phyloP scores from a whole-genome alignment of 2,888 invertebrate genomes.

The Parnassius orleans region DNA sequence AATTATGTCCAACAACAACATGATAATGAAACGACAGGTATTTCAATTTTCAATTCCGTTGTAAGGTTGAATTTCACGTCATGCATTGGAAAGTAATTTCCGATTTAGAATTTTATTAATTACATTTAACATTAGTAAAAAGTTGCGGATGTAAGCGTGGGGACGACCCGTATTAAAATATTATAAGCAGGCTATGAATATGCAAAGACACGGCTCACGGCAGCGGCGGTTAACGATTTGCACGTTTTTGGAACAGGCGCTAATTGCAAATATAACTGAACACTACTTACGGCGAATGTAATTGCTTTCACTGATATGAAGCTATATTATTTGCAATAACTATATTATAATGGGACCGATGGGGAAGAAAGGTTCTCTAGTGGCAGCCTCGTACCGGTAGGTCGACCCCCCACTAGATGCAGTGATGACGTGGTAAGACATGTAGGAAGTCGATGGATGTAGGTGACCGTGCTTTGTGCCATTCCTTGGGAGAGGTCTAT shows the following conservation, averaged over 20 bases:
- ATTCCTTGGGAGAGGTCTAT: too few relatives aligned
- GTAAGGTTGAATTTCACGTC: conserved; percentile 6
- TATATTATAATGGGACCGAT: neutral
- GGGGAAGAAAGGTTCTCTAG: too few relatives aligned
- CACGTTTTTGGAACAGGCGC: conserved; percentile 78
- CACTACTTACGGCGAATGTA: conserved; percentile 77
- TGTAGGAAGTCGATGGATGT: too few relatives aligned
- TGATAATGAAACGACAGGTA: neutral
- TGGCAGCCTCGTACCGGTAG: too few relatives aligned
- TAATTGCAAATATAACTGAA: conserved; percentile 79
- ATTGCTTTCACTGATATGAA: conserved; percentile 73
- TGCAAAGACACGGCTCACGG: conserved; percentile 76
- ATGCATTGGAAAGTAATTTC: conserved; percentile 24
- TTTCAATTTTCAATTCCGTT: conserved; percentile 1
- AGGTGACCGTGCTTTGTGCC: too few relatives aligned
- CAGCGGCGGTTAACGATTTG: conserved; percentile 75
- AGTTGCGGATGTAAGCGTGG: conserved; percentile 58
- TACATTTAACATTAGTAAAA: conserved; percentile 69
- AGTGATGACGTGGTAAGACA: too few relatives aligned
- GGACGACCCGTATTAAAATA: conserved; percentile 77
- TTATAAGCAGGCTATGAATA: conserved; percentile 81
- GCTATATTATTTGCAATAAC: conserved; percentile 50
- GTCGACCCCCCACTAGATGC: too few relatives aligned
- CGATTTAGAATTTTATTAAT: conserved; percentile 33
- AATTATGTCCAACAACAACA: too few relatives aligned